Evolutionary conservation across 2,113 vertebrate species (phyloP).

Genomic region (Bubalus kerabau): DNA sequence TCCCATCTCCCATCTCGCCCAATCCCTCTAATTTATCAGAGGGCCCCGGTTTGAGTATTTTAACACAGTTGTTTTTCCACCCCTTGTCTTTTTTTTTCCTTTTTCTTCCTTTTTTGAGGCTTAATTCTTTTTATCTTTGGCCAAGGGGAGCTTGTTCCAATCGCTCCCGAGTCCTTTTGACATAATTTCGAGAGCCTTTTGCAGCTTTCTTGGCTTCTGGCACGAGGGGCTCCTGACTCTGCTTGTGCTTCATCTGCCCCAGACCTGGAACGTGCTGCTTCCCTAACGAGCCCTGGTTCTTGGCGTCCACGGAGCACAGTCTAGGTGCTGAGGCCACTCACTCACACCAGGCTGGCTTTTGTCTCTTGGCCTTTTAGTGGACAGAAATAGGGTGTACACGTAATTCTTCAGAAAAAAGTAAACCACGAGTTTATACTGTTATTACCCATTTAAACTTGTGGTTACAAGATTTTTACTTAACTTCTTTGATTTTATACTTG

Average conservation of each 20-base stretch:
- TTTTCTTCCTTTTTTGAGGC: not conserved
- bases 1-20: not conserved
- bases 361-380: not conserved
- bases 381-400: not conserved
- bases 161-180: not conserved
- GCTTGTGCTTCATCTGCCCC: accelerated
- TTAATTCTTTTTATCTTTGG: not conserved
- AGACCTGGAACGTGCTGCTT: not conserved
- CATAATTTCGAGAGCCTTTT: not conserved
- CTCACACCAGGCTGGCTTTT: not conserved
- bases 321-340: not conserved
- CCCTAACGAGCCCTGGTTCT: not conserved
- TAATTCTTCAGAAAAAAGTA: not conserved
- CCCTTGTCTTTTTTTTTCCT: no score
- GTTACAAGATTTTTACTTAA: not conserved
- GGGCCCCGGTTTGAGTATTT: not conserved
- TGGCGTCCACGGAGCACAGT: accelerated
- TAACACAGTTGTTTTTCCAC: not conserved
- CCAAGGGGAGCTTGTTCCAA: not conserved
- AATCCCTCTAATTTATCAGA: not conserved
- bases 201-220: not conserved
- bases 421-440: not conserved
- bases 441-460: not conserved
- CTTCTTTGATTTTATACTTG: not conserved
- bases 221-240: not conserved